A percentile compares a stretch with the other conserved stretches of the same genome.
Evolutionary conservation across 2,113 vertebrate species (phyloP).

Genomic region (Rynchops niger): DNA sequence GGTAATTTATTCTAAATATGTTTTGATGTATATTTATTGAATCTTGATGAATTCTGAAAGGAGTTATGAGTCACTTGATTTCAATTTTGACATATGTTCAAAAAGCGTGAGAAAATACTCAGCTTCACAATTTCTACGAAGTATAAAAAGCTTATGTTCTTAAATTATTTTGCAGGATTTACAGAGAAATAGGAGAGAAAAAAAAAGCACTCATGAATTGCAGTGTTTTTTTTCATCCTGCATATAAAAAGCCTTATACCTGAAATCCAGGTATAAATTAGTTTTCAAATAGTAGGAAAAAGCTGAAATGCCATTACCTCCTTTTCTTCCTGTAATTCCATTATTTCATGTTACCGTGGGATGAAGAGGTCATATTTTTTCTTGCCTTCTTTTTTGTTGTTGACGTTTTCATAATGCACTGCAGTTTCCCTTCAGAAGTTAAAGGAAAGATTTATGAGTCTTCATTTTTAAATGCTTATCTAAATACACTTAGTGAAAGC

Average conservation of each 20-base stretch:
- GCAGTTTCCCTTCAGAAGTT: constrained; percentile 70
- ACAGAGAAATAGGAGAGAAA: background rate
- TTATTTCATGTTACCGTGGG: constrained; percentile 74
- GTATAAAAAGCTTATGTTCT: background rate
- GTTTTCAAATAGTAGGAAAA: constrained; percentile 27
- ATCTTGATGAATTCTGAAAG: background rate
- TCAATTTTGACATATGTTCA: background rate
- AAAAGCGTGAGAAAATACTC: background rate
- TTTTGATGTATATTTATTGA: background rate
- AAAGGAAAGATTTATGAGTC: constrained; percentile 62
- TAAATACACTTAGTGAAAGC: constrained; percentile 39
- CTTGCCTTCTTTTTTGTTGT: constrained; percentile 73
- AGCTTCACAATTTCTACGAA: background rate
- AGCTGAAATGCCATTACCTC: constrained; percentile 62
- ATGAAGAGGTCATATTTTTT: constrained; percentile 65
- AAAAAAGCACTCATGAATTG: background rate
- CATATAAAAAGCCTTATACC: constrained; percentile 5
- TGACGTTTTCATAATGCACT: constrained; percentile 77
- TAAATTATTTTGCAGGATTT: background rate
- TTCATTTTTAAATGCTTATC: constrained; percentile 49
- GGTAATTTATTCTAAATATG: background rate
- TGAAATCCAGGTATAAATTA: constrained; percentile 29
- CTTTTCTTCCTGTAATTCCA: constrained; percentile 76
- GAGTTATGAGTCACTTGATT: background rate
- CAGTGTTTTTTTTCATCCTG: background rate